phyloP scores from a whole-genome alignment of 2,113 vertebrate genomes.

The Vicugna pacos region DNA sequence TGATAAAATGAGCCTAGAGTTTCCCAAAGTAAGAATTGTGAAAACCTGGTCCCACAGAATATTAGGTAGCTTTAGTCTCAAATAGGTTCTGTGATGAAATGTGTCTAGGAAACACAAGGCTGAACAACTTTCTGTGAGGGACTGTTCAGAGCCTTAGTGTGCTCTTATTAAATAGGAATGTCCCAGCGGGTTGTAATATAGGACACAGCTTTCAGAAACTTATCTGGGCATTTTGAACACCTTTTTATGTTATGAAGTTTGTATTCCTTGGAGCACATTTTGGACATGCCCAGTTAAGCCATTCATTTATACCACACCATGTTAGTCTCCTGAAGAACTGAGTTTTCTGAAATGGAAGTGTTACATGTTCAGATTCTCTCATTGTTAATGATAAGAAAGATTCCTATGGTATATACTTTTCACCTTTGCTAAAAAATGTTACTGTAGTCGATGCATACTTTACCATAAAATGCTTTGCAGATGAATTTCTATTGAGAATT shows the following conservation, averaged over 20 bases:
- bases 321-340: slow-evolving; percentile 1
- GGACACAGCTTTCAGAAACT: not conserved
- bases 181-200: not conserved
- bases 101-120: not conserved
- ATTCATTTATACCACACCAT: not conserved
- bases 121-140: not conserved
- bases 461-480: not conserved
- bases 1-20: not conserved
- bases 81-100: not conserved
- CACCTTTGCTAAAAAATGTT: not conserved
- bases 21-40: not conserved
- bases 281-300: not conserved
- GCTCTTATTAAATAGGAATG: not conserved
- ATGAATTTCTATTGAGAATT: not conserved
- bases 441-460: not conserved
- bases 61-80: slow-evolving; percentile 11
- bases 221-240: not conserved
- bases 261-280: not conserved
- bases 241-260: not conserved
- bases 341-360: slow-evolving; percentile 30
- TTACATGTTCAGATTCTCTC: not conserved
- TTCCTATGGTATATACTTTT: not conserved
- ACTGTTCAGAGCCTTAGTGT: not conserved
- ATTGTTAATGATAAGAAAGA: not conserved
- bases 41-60: not conserved